phyloP scores from a whole-genome alignment of 2,797 vertebrate genomes.

The Sternotherus odoratus region DNA sequence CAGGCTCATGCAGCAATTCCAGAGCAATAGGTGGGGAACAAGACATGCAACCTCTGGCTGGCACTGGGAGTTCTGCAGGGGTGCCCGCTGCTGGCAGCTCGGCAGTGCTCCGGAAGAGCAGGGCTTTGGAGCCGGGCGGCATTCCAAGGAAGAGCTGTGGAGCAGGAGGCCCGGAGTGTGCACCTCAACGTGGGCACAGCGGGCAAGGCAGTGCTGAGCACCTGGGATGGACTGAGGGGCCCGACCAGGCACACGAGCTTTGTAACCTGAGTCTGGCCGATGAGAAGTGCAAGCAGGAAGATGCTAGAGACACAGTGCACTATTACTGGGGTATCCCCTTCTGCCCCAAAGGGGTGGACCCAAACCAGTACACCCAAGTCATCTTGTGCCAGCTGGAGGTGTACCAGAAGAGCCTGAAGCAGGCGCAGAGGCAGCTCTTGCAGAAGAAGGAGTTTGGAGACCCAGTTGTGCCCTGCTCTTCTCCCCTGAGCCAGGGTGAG shows the following conservation, averaged over 20 bases:
- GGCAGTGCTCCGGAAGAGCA: constrained; percentile 34
- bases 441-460: constrained; percentile 90
- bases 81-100: constrained; percentile 68
- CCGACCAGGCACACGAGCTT: constrained; percentile 13
- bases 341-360: constrained; percentile 91
- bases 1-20: constrained; percentile 56
- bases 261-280: constrained; percentile 5
- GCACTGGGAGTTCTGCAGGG: constrained; percentile 61
- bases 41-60: constrained; percentile 72
- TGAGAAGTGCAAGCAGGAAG: constrained; percentile 66
- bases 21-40: constrained; percentile 58
- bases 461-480: constrained; percentile 82
- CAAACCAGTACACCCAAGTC: constrained; percentile 92
- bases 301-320: constrained; percentile 80
- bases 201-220: constrained; percentile 42
- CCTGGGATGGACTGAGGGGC: constrained; percentile 43
- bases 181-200: constrained; percentile 31
- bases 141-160: constrained; percentile 26
- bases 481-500: constrained; percentile 72
- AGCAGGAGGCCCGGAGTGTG: constrained; percentile 60
- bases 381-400: constrained; percentile 95
- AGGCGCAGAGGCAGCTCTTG: constrained; percentile 88
- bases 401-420: constrained; percentile 93
- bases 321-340: constrained; percentile 98
- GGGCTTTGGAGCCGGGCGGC: background rate